These are phyloP conservation scores for Mus pahari DNA, from an alignment of 2,113 vertebrate species.

Conservation along the genomic window DNA sequence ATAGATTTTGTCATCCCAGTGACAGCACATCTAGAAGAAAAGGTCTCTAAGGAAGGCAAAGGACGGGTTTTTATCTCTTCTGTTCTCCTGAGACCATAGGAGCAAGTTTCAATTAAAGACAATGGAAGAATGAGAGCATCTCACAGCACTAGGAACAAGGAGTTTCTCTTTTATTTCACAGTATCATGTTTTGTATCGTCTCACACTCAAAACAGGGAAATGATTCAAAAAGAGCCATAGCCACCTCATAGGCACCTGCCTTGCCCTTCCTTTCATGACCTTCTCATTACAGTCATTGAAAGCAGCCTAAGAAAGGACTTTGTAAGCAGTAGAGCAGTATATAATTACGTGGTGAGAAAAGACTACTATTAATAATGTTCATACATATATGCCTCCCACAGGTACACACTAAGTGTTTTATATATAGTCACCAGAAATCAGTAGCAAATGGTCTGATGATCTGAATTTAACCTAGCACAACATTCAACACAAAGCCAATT, in stretches of 20 bases:
- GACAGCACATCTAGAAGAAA: conserved; percentile 68
- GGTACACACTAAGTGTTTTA: neutral
- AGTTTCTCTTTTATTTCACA: conserved; percentile 40
- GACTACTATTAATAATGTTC: neutral
- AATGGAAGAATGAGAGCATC: conserved; percentile 46
- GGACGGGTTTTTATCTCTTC: conserved; percentile 75
- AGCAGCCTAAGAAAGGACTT: neutral
- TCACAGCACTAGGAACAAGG: neutral
- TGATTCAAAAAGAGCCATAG: neutral
- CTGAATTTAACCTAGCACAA: neutral
- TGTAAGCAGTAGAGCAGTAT: neutral
- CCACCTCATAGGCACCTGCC: neutral
- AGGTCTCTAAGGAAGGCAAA: conserved; percentile 68
- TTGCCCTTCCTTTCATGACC: neutral
- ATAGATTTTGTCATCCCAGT: conserved; percentile 59
- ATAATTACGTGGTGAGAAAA: neutral
- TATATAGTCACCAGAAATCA: neutral
- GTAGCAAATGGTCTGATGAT: neutral
- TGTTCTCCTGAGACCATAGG: conserved; percentile 46
- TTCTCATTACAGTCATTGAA: neutral
- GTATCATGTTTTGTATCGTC: neutral
- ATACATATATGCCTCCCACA: neutral
- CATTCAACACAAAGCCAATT: neutral
- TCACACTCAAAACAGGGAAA: conserved; percentile 20
- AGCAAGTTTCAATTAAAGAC: conserved; percentile 73